Percentiles rank a stretch among this genome's conserved stretches.
Evolutionary conservation across 2,888 invertebrate genomes (phyloP).

Genomic region (Sipha maydis): DNA sequence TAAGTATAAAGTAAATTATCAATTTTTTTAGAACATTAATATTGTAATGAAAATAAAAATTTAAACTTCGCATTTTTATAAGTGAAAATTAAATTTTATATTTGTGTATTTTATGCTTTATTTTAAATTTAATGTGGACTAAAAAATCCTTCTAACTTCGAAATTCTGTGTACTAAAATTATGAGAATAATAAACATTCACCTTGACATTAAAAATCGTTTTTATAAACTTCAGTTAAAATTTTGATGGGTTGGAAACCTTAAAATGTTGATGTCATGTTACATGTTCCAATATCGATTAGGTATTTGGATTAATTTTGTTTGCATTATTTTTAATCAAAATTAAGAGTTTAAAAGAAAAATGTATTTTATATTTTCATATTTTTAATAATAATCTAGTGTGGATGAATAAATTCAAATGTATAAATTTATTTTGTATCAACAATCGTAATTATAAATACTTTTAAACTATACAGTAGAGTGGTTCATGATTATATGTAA

Average conservation of each 20-base stretch:
- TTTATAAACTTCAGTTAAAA: not conserved
- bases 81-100: not conserved
- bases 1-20: no score
- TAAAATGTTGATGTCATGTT: not conserved
- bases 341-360: no score
- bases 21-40: not conserved
- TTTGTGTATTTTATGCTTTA: not conserved
- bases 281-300: not conserved
- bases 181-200: slow-evolving; percentile 13
- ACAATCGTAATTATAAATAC: not conserved
- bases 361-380: no score
- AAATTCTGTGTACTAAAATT: not conserved
- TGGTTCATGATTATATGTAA: no score
- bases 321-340: not conserved
- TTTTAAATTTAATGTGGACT: slow-evolving; percentile 1
- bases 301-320: not conserved
- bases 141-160: not conserved
- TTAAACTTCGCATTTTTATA: not conserved
- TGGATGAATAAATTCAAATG: not conserved
- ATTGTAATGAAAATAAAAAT: not conserved
- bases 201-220: not conserved
- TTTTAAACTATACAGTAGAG: no score
- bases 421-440: not conserved
- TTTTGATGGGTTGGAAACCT: not conserved
- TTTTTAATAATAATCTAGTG: not conserved